Conservation (phyloP, 2,113 vertebrate species). For the Euleptes europaea region DNA sequence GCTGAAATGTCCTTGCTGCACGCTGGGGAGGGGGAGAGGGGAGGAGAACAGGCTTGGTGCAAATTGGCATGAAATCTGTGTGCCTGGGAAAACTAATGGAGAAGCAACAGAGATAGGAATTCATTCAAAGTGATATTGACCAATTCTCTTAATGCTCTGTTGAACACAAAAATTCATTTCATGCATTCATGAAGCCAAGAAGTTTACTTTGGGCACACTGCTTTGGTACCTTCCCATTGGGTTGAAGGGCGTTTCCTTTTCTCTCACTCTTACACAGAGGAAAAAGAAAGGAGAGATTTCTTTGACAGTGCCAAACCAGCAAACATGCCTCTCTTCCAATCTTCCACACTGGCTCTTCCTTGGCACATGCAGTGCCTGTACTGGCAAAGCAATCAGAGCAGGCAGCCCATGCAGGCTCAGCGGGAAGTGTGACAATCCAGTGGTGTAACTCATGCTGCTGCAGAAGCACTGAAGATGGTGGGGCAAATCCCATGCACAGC, state of each 20-base stretch:
- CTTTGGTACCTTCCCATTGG: not conserved
- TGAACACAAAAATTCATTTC: not conserved
- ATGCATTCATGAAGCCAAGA: accelerated
- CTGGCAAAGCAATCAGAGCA: not conserved
- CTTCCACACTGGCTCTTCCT: not conserved
- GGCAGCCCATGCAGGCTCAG: not conserved
- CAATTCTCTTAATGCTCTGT: accelerated
- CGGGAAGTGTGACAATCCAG: not conserved
- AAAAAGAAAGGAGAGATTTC: not conserved
- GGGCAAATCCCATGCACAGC: not conserved
- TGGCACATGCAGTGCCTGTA: not conserved
- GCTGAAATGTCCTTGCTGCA: not conserved
- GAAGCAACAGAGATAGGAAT: not conserved
- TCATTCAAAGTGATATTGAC: not conserved
- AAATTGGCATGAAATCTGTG: not conserved
- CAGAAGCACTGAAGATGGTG: not conserved
- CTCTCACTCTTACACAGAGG: not conserved
- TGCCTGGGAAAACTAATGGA: not conserved
- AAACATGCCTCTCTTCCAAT: not conserved
- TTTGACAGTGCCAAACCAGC: not conserved
- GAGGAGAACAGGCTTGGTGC: not conserved
- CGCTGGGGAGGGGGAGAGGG: too few relatives aligned
- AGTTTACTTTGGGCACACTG: not conserved
- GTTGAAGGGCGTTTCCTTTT: not conserved
- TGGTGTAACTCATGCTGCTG: not conserved